These are phyloP conservation scores for Ceyx margarethae DNA, from an alignment of 2,113 vertebrate genomes.

Conservation along the genomic window DNA sequence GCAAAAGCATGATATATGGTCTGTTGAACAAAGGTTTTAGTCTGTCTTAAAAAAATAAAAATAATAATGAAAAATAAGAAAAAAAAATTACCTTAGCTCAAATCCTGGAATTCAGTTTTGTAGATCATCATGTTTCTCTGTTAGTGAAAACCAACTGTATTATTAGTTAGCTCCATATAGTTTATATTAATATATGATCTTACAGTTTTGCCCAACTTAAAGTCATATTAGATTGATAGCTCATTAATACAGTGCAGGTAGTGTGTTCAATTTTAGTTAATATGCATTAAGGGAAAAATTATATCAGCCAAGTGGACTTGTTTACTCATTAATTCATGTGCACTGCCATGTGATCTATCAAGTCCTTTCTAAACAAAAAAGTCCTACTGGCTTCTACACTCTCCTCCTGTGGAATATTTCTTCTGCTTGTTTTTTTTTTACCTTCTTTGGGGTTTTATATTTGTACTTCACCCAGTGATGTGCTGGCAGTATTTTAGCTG, in stretches of 20 bases:
- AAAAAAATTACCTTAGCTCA: neutral
- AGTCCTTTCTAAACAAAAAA: neutral
- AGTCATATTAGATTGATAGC: neutral
- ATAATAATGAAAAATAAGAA: constrained; percentile 23
- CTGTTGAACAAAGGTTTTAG: neutral
- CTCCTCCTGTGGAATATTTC: neutral
- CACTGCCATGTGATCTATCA: neutral
- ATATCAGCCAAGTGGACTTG: neutral
- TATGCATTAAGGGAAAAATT: neutral
- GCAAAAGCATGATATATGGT: neutral
- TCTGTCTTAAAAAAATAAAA: neutral
- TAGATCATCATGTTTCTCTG: constrained; percentile 19
- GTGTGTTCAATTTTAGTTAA: neutral
- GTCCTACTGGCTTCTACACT: neutral
- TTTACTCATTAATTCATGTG: neutral
- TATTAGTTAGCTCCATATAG: constrained; percentile 30
- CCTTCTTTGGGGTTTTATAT: neutral
- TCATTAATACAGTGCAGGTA: neutral
- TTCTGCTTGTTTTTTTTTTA: neutral
- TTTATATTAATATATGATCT: neutral
- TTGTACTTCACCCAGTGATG: neutral
- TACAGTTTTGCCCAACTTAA: neutral
- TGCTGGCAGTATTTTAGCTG: constrained; percentile 19
- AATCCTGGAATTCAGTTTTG: constrained; percentile 26
- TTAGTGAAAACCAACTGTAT: constrained; percentile 43